Conservation (phyloP, 2,888 invertebrate genomes). For the Mythimna ferrago region DNA sequence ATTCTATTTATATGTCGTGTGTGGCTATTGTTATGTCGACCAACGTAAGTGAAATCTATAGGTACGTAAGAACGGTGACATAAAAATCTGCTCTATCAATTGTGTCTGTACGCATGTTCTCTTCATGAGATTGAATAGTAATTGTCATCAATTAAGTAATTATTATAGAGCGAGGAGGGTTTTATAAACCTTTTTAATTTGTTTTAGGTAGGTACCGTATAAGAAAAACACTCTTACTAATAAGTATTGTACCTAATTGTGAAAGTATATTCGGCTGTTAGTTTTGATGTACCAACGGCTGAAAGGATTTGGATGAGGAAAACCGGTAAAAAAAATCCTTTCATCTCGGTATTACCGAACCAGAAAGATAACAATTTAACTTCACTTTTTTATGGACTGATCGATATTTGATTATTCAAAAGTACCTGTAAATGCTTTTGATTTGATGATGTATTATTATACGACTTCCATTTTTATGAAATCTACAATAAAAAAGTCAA, state of each 20-base stretch:
- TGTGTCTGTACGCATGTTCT: constrained; percentile 10
- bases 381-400: no score
- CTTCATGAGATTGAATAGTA: neutral
- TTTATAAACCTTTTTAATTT: neutral
- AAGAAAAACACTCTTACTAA: neutral
- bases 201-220: neutral
- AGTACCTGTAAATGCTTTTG: no score
- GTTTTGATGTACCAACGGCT: neutral
- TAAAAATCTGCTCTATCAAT: constrained; percentile 14
- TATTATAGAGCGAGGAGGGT: neutral
- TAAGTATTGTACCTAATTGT: neutral
- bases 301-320: neutral
- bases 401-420: no score
- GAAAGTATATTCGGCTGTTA: neutral
- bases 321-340: no score
- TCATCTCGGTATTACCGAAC: no score
- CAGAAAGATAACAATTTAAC: no score
- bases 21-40: constrained; percentile 1
- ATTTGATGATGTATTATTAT: no score
- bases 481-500: no score
- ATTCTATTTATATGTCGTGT: constrained; percentile 18
- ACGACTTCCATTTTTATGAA: no score
- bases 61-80: constrained; percentile 23
- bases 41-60: constrained; percentile 18
- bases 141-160: constrained; percentile 3